Percentiles rank a stretch among this genome's conserved stretches.
Conservation (phyloP, 1,140 invertebrate genomes). For the Heliothis virescens region DNA sequence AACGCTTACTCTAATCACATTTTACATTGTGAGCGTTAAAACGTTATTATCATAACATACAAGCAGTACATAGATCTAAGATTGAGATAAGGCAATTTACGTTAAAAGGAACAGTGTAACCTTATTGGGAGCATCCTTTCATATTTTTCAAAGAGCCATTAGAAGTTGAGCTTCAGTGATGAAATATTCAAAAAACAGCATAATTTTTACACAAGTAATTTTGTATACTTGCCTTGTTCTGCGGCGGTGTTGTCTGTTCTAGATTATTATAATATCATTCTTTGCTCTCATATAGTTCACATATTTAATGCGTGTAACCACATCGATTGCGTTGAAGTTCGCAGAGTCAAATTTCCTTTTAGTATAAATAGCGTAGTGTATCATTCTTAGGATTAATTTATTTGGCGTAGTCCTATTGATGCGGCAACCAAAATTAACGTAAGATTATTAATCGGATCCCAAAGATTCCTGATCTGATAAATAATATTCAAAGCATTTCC, state of each 20-base stretch:
- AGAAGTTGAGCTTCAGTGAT: slow-evolving; percentile 57
- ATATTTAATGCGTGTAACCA: too few relatives aligned
- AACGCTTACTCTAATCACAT: background rate
- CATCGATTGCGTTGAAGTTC: background rate
- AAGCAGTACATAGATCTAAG: slow-evolving; percentile 46
- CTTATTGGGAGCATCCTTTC: slow-evolving; percentile 63
- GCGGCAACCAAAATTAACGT: background rate
- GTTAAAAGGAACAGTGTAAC: slow-evolving; percentile 64
- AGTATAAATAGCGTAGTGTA: too few relatives aligned
- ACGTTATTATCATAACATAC: slow-evolving; percentile 42
- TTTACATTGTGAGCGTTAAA: slow-evolving; percentile 31
- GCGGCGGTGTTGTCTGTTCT: background rate
- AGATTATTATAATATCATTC: background rate
- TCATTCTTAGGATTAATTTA: too few relatives aligned
- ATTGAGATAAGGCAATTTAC: slow-evolving; percentile 59
- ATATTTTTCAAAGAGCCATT: slow-evolving; percentile 65
- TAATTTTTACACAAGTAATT: slow-evolving; percentile 51
- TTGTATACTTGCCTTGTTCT: background rate
- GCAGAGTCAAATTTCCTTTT: too few relatives aligned
- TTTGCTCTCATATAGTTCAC: too few relatives aligned
- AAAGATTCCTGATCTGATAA: slow-evolving; percentile 56
- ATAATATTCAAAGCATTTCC: slow-evolving; percentile 72
- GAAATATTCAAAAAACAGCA: slow-evolving; percentile 67
- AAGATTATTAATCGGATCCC: slow-evolving; percentile 13
- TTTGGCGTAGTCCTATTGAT: too few relatives aligned